Conservation (phyloP, 2,888 invertebrate genomes). For the Spicauda simplicius region DNA sequence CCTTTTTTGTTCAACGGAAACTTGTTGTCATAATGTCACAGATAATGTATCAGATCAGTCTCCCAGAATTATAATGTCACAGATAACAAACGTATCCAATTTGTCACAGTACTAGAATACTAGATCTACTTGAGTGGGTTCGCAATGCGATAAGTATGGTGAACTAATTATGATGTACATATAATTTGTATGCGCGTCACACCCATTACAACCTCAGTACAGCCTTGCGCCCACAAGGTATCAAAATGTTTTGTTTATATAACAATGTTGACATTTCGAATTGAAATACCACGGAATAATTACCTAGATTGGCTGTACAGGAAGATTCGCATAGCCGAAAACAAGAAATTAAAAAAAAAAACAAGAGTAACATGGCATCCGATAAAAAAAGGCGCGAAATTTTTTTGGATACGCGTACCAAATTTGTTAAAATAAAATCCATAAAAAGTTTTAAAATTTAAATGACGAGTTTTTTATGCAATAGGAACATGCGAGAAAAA, state of each 20-base stretch:
- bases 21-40: background rate
- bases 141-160: slow-evolving; percentile 36
- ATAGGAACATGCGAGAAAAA: no score
- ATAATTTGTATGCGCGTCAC: slow-evolving; percentile 35
- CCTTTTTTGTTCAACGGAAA: no score
- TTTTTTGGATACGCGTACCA: no score
- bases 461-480: no score
- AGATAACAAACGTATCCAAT: slow-evolving; percentile 17
- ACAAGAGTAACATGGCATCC: no score
- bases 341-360: no score
- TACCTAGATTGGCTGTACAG: slow-evolving; percentile 16
- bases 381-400: no score
- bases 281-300: slow-evolving; percentile 21
- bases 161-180: slow-evolving; percentile 40
- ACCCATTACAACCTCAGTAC: slow-evolving; percentile 20
- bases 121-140: slow-evolving; percentile 28
- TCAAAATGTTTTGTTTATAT: slow-evolving; percentile 34
- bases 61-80: slow-evolving; percentile 1
- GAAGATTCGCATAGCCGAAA: no score
- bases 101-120: background rate
- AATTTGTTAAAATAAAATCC: no score
- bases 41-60: slow-evolving; percentile 16
- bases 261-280: slow-evolving; percentile 29
- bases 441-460: no score
- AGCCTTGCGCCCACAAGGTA: slow-evolving; percentile 39